Base-by-base conservation (phyloP, 92 coral and sea anemone genomes). In the Paragorgia papillata region DNA sequence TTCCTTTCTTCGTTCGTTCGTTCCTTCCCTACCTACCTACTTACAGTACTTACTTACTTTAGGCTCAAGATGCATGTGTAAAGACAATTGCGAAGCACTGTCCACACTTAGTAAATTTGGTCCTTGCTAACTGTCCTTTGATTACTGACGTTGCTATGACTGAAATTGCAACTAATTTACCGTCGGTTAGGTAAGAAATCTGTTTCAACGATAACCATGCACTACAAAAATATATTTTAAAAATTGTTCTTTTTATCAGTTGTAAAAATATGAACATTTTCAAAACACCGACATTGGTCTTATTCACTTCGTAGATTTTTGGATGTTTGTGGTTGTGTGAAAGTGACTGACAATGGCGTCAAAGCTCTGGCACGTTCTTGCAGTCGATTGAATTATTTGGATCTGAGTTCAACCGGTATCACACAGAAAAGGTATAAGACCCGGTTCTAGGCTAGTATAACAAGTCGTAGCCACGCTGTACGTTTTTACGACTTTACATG, bases 281-380 rank as follows among this genome's bases (percentile, higher is more conserved):
- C n/a, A n/a, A n/a, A n/a, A n/a, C n/a, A n/a, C n/a, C n/a, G n/a
- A n/a, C n/a, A n/a, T n/a, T n/a, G n/a, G n/a, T n/a, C n/a, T n/a
- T n/a, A n/a, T n/a, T n/a, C n/a, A n/a, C n/a, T n/a, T n/a, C n/a
- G n/a, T n/a, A 95, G 99, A 73, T 89, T 90, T 57, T 86, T 95
- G 49, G 99, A 95, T 80, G 88, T 95, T 61, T 95, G 99, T 71
- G 99, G 99, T 19, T 95, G 99, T 85, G 87, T 86, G 46, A 89
- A 81, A 29, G 89, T 95, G 22, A 95, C 88, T n/a, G 99, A 95
- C 57, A 85, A 82, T 53, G 99, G 99, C 0, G 92, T 91, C 3
- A 89, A 96, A 56, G 97, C 96, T 9, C 83, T 94, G 54, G 95
- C 98, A 35, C 86, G 79, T 17, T 70, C 84, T 57, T 94, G 98